These are phyloP conservation scores for Zootoca vivipara DNA, from an alignment of 2,113 vertebrate genomes.

Conservation along the genomic window DNA sequence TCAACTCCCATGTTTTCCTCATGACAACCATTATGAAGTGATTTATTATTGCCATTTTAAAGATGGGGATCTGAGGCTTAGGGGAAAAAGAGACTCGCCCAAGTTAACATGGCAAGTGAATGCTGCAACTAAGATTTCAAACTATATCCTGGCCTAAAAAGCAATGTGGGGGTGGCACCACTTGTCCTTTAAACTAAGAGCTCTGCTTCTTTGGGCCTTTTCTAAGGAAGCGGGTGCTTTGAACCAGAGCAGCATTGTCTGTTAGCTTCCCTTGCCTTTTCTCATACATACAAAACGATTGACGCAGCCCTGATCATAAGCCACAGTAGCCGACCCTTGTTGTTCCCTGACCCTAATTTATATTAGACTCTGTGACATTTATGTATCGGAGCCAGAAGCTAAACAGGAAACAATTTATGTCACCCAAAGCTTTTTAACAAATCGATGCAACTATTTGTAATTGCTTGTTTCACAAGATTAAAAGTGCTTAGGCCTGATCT, in stretches of 20 bases:
- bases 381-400: conserved; percentile 93
- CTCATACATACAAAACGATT: conserved; percentile 69
- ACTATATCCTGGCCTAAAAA: background rate
- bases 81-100: background rate
- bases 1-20: background rate
- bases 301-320: conserved; percentile 76
- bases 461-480: conserved; percentile 99
- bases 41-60: background rate
- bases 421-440: conserved; percentile 99
- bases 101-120: background rate
- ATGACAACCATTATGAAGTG: background rate
- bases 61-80: background rate
- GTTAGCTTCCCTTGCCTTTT: conserved; percentile 33
- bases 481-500: conserved; percentile 97
- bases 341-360: conserved; percentile 91
- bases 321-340: conserved; percentile 84
- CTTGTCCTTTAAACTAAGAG: conserved; percentile 39
- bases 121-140: background rate
- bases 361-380: conserved; percentile 90
- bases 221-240: conserved; percentile 40
- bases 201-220: conserved; percentile 52
- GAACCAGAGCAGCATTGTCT: background rate
- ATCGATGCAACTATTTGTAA: conserved; percentile 99
- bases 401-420: conserved; percentile 99
- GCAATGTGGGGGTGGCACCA: background rate